Conservation (phyloP, 2,888 invertebrate genomes). For the Drosophila macrospina region DNA sequence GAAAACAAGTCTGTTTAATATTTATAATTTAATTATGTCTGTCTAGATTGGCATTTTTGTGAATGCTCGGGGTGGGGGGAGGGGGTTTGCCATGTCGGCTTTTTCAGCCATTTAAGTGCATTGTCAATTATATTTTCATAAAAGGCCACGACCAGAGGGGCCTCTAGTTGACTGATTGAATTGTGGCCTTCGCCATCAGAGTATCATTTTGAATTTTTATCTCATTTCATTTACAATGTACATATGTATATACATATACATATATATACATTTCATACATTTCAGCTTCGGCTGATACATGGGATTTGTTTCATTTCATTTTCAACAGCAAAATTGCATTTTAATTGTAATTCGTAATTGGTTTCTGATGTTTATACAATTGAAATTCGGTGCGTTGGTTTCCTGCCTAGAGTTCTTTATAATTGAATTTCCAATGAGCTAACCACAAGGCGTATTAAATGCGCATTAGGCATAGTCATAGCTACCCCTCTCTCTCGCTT, state of each 20-base stretch:
- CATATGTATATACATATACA: background rate
- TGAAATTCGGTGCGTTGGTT: conserved; percentile 23
- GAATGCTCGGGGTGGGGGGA: no score
- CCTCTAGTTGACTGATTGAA: conserved; percentile 60
- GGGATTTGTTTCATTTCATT: conserved; percentile 37
- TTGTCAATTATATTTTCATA: conserved; percentile 49
- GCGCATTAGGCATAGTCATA: conserved; percentile 54
- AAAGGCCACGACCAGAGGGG: conserved; percentile 44
- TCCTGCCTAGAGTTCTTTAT: conserved; percentile 21
- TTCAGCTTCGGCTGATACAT: conserved; percentile 10
- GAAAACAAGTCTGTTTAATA: conserved; percentile 48
- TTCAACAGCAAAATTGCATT: conserved; percentile 61
- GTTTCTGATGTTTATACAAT: conserved; percentile 51
- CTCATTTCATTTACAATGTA: background rate
- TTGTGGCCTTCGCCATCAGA: conserved; percentile 42
- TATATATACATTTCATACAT: background rate
- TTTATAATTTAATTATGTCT: conserved; percentile 62
- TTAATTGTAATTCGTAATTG: conserved; percentile 63
- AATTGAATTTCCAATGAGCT: conserved; percentile 53
- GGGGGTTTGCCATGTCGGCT: conserved; percentile 27
- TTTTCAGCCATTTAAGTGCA: conserved; percentile 47
- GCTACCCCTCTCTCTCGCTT: background rate
- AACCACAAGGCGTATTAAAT: conserved; percentile 61
- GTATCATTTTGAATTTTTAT: conserved; percentile 26
- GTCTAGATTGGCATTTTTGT: conserved; percentile 36